Evolutionary conservation across 2,113 vertebrate genomes (phyloP).

Genomic region (Stigmatopora argus): DNA sequence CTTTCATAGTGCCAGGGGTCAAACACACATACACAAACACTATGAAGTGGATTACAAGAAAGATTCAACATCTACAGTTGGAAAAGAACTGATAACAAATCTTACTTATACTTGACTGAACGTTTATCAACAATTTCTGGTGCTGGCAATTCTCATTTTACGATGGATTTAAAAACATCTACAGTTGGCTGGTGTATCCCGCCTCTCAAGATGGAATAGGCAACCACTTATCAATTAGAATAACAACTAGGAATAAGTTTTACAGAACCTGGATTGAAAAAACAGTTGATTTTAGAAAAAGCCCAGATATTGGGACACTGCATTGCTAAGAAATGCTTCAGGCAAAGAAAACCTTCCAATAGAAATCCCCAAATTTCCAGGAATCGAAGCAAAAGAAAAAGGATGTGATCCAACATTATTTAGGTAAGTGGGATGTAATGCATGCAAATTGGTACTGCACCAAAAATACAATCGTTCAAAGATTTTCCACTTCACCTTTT

Average conservation of each 20-base stretch:
- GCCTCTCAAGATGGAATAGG: background rate
- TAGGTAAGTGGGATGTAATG: background rate
- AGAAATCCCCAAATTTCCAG: background rate
- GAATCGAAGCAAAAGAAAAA: background rate
- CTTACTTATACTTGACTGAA: background rate
- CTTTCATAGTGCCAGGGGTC: conserved; percentile 42
- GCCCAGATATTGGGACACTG: background rate
- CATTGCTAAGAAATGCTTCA: background rate
- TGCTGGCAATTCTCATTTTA: background rate
- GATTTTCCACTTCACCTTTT: background rate
- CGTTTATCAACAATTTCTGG: background rate
- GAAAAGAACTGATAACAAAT: too few relatives aligned
- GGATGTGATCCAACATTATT: background rate
- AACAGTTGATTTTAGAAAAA: background rate
- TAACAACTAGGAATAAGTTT: background rate
- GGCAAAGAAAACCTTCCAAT: background rate
- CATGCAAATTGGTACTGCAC: background rate
- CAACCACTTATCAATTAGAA: background rate
- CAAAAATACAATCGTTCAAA: background rate
- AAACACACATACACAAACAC: conserved; percentile 17
- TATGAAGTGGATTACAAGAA: too few relatives aligned
- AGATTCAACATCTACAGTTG: too few relatives aligned
- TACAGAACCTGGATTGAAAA: background rate
- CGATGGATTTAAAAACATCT: background rate
- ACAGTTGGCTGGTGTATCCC: background rate